Evolutionary conservation across 2,113 vertebrate genomes (phyloP), one percentile per base, ranked within the genome.

Genomic region (Bubo blakistoni): DNA sequence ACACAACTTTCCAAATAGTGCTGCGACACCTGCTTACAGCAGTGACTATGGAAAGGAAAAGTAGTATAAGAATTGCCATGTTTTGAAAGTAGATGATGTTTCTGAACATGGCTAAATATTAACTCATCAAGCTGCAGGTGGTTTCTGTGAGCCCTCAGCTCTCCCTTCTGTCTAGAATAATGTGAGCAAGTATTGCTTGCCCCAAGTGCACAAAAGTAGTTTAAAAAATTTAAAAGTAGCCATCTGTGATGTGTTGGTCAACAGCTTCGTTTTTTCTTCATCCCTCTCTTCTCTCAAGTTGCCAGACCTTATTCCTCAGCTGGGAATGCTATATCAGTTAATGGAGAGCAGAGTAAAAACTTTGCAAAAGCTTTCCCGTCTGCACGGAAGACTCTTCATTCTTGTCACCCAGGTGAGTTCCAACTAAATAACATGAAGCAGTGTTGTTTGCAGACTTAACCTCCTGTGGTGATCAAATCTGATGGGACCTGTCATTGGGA

Each of bases 281-380:
- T 84, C 70, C 8, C 2, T 92, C 19, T 58, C 44, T 85, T 74
- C 44, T 52, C 16, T 46, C 40, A 97, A 99, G 99, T 98, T 99
- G 92, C 99, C 99, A 49, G 99, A 99, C 95, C 96, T 99, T 97
- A 98, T 99, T 52, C 98, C 98, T 90, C 98, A 99, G 96, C 97
- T 99, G 88, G 99, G 99, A 40, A 98, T 98, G 61, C 97, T 99
- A 5, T 99, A 99, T 85, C 99, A 99, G 96, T 98, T 99, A 95
- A 99, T 99, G 93, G 99, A 99, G 97, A 99, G 99, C 98, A 98
- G 99, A 98, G 99, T 99, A 58, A 99, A 99, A 98, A 98, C 98
- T 84, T 98, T 99, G 83, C 99, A 99, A 91, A 99, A 99, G 91
- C 98, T 99, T 70, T 98, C 98, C 13, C 99, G 99, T 71, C 98